phyloP scores from a whole-genome alignment of 2,797 vertebrate species.

The Mormyrops attenuatus region DNA sequence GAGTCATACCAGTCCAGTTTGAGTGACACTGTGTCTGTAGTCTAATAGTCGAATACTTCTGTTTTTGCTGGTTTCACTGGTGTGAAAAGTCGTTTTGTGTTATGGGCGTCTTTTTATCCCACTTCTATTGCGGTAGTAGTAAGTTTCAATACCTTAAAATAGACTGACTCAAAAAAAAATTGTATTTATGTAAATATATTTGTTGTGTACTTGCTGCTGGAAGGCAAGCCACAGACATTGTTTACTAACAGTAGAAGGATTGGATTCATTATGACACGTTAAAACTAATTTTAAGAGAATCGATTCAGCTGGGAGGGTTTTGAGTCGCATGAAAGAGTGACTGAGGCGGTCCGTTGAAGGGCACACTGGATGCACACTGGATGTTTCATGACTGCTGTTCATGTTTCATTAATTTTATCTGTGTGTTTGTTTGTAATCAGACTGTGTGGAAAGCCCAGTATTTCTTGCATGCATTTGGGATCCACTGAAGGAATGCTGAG shows the following conservation, averaged over 20 bases:
- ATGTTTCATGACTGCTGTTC: not conserved
- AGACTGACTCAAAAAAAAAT: not conserved
- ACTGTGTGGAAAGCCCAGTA: conserved; percentile 41
- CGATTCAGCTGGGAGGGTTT: not conserved
- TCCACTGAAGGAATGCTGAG: conserved; percentile 61
- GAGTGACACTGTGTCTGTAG: not conserved
- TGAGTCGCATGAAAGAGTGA: not conserved
- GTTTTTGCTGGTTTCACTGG: not conserved
- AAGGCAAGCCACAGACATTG: not conserved
- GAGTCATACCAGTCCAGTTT: conserved; percentile 13
- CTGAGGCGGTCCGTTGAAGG: not conserved
- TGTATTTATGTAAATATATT: not conserved
- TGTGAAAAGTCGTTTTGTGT: not conserved
- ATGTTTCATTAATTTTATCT: not conserved
- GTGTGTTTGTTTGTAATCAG: not conserved
- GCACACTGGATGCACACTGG: not conserved
- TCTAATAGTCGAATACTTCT: not conserved
- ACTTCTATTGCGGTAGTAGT: not conserved
- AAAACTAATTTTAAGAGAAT: not conserved
- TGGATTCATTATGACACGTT: not conserved
- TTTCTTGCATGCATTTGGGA: conserved; percentile 61
- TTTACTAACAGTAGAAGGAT: not conserved
- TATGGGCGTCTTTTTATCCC: not conserved
- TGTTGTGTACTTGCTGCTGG: not conserved
- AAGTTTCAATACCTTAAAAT: not conserved